These are phyloP conservation scores for Palythoa grandiflora DNA, from an alignment of 92 coral and sea anemone species.

Conservation along the genomic window DNA sequence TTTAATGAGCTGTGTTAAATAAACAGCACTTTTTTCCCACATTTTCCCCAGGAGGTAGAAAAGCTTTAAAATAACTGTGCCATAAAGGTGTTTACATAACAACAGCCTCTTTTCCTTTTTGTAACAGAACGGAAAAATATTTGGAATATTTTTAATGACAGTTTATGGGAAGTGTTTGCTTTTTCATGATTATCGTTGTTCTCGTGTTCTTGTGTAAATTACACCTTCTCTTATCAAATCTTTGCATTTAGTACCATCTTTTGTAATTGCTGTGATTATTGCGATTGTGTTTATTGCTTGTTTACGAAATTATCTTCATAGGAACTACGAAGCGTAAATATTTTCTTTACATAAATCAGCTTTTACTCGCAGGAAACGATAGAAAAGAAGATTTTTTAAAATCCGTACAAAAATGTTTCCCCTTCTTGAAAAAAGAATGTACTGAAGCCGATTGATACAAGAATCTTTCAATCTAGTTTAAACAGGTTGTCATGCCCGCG, in stretches of 20 bases:
- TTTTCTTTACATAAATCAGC: constrained; percentile 66
- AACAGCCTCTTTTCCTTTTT: constrained; percentile 3
- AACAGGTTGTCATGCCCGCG: constrained; percentile 91
- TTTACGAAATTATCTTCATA: constrained; percentile 84
- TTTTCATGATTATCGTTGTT: constrained; percentile 36
- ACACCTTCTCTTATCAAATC: constrained; percentile 84
- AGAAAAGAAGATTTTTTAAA: constrained; percentile 10
- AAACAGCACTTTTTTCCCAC: constrained; percentile 48
- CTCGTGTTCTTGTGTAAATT: constrained; percentile 81
- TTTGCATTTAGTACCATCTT: constrained; percentile 78
- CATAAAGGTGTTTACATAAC: neutral
- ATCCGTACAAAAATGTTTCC: neutral
- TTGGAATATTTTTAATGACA: constrained; percentile 7
- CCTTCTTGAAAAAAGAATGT: constrained; percentile 26
- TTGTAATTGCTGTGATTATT: constrained; percentile 85
- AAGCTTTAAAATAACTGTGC: constrained; percentile 63
- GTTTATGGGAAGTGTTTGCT: constrained; percentile 21
- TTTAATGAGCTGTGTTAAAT: constrained; percentile 35
- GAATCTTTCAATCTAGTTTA: constrained; percentile 82
- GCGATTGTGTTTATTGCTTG: constrained; percentile 93
- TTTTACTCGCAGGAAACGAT: constrained; percentile 59
- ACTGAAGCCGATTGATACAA: constrained; percentile 28
- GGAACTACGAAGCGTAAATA: constrained; percentile 82
- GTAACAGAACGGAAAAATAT: constrained; percentile 15
- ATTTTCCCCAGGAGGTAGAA: constrained; percentile 49